A percentile compares a stretch with the other conserved stretches of the same genome.
These are phyloP conservation scores for Forbesichthys papilliferus DNA, from an alignment of 2,113 vertebrate species.

Conservation along the genomic window DNA sequence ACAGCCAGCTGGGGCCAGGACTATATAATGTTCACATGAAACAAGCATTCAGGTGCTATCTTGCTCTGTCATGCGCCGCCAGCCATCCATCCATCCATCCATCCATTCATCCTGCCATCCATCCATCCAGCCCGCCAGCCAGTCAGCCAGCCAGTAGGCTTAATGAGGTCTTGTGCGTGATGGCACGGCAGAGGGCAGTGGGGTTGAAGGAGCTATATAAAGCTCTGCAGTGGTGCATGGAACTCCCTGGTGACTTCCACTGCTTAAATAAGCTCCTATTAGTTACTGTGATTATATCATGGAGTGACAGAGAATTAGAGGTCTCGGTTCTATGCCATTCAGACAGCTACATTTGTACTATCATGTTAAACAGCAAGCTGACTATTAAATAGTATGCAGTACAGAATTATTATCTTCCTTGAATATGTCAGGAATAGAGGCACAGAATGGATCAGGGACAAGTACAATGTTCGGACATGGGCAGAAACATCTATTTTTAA, in stretches of 20 bases:
- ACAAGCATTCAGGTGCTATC: constrained; percentile 17
- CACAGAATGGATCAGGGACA: no score
- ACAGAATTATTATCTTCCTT: no score
- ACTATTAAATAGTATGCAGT: no score
- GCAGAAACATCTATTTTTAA: no score
- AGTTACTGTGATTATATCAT: constrained; percentile 26
- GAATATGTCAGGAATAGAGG: no score
- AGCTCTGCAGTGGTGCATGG: constrained; percentile 47
- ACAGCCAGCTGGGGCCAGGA: constrained; percentile 60
- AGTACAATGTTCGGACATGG: no score
- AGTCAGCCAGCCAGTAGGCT: constrained; percentile 34
- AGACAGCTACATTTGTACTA: no score
- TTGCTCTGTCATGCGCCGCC: no score
- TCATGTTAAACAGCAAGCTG: no score
- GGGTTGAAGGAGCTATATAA: constrained; percentile 61
- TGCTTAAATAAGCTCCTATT: constrained; percentile 24
- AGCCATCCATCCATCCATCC: no score
- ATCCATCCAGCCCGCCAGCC: neutral
- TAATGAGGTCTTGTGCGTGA: constrained; percentile 59
- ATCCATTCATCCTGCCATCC: neutral
- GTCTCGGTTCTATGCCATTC: constrained; percentile 6
- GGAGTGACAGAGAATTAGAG: constrained; percentile 12
- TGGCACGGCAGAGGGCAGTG: constrained; percentile 53
- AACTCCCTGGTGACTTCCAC: constrained; percentile 28
- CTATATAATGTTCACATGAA: constrained; percentile 40